Conservation (phyloP, 2,797 vertebrate species). For the Chelon labrosus region DNA sequence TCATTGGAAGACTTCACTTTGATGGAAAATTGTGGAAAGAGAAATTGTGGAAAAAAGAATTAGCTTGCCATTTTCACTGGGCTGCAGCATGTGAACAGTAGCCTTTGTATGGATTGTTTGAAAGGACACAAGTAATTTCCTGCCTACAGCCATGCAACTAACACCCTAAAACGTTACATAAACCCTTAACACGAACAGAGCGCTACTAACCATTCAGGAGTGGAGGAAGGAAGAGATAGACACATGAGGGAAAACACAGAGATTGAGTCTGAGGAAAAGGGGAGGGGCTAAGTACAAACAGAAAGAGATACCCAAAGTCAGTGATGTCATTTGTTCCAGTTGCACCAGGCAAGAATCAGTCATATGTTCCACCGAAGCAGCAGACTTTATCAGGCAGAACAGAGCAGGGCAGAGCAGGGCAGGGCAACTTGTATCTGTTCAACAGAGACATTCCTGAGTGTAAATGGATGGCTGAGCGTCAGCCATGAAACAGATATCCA, state of each 20-base stretch:
- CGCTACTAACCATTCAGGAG: slow-evolving; percentile 32
- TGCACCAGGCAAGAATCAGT: slow-evolving; percentile 73
- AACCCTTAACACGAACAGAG: slow-evolving; percentile 49
- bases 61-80: slow-evolving; percentile 56
- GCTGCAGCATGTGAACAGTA: slow-evolving; percentile 64
- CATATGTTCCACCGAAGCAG: slow-evolving; percentile 78
- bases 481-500: slow-evolving; percentile 43
- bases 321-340: slow-evolving; percentile 86
- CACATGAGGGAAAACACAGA: slow-evolving; percentile 27
- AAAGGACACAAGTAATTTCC: slow-evolving; percentile 71
- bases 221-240: slow-evolving; percentile 19
- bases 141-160: slow-evolving; percentile 58
- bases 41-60: slow-evolving; percentile 43
- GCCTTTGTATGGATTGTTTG: slow-evolving; percentile 65
- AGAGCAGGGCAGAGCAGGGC: slow-evolving; percentile 64
- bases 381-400: slow-evolving; percentile 77
- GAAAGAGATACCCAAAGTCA: slow-evolving; percentile 72
- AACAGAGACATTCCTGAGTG: slow-evolving; percentile 73
- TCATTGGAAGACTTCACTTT: slow-evolving; percentile 43
- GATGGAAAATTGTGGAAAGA: slow-evolving; percentile 44
- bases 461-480: slow-evolving; percentile 53
- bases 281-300: slow-evolving; percentile 43
- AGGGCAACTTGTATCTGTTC: slow-evolving; percentile 70
- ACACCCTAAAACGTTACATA: slow-evolving; percentile 62
- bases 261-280: slow-evolving; percentile 27